These are phyloP conservation scores for Coptodon rendalli DNA, from an alignment of 2,113 vertebrate genomes.

Conservation along the genomic window DNA sequence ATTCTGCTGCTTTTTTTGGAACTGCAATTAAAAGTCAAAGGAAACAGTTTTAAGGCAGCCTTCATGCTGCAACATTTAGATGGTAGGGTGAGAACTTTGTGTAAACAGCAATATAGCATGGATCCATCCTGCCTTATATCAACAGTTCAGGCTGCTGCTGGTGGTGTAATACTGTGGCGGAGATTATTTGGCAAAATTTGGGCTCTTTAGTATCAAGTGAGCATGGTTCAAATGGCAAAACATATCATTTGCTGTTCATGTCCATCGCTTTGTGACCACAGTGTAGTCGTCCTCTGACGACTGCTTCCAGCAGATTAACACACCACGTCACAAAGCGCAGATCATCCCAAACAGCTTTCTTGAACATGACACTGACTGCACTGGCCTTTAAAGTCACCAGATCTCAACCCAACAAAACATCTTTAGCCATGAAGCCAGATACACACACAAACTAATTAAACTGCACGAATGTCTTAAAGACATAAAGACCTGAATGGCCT, in stretches of 20 bases:
- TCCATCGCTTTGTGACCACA: not conserved
- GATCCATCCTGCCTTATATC: not conserved
- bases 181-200: not conserved
- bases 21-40: not conserved
- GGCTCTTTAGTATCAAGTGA: not conserved
- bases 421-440: not conserved
- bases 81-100: not conserved
- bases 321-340: not conserved
- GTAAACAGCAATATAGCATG: not conserved
- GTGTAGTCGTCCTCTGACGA: not conserved
- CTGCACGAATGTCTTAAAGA: not conserved
- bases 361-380: not conserved
- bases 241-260: fast-evolving
- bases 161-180: fast-evolving
- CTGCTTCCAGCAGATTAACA: not conserved
- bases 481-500: not conserved
- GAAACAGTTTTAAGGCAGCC: not conserved
- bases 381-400: not conserved
- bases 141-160: not conserved
- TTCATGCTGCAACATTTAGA: not conserved
- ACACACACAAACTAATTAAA: not conserved
- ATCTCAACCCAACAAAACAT: not conserved
- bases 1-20: not conserved
- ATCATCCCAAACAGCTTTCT: not conserved
- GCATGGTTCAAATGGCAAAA: not conserved